Evolutionary conservation across 2,888 invertebrate genomes (phyloP), one percentile per base, ranked within the genome.

Genomic region (Tanytarsus gracilentus): DNA sequence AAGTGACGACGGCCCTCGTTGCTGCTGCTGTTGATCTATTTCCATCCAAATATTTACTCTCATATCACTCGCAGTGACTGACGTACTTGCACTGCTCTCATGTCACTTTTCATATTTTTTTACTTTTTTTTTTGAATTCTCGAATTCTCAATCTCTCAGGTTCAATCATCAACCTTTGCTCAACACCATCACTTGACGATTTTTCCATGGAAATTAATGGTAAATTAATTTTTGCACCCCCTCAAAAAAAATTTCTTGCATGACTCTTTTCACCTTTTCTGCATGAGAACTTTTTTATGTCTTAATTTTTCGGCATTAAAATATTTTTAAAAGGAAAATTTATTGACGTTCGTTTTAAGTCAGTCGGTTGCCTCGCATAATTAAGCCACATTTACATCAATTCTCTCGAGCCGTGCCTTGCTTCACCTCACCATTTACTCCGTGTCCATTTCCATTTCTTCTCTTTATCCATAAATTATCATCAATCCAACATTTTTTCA

Each of bases 181-280:
- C 71, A 63, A 70, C 75, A 64, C 72, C 75, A 66, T 73, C 70
- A 67, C 73, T 77, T 67, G 74, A 76, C 69, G 77, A 76, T 70
- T 75, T 74, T 68, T 69, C 71, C 64, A 70, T 75, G 75, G 76
- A 76, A 67, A 66, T 71, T 68, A 72, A 71, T 69, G 77, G 76
- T 77, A 77, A 71, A 18, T 11, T 16, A 9, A 14, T 11, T 30
- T 27, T 8, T 71, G 75, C 69, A 67, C 63, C 62, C 63, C 1
- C 8, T 18, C 44, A 44, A 23, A 23, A 44, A 44, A 44, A 44
- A n/a, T n/a, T n/a, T n/a, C n/a, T n/a, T n/a, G n/a, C n/a, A n/a
- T n/a, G n/a, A n/a, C n/a, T n/a, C n/a, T n/a, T n/a, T n/a, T n/a
- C n/a, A n/a, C n/a, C n/a, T n/a, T n/a, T n/a, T n/a, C n/a, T n/a